Evolutionary conservation across 1,140 invertebrate species (phyloP).

Genomic region (Cryptotermes secundus): DNA sequence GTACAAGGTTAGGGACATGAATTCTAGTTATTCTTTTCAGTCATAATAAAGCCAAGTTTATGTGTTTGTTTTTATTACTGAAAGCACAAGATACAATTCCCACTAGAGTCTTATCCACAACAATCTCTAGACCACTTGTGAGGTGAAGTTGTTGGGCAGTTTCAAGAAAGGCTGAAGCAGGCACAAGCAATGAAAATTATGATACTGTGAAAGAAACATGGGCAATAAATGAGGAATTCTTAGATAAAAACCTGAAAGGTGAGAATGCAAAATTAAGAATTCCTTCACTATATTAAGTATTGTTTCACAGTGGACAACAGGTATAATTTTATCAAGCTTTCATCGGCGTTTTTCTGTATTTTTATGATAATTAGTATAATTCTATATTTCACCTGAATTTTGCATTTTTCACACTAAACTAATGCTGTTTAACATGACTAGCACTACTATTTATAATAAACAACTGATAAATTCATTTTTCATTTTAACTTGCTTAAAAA

Average conservation of each 20-base stretch:
- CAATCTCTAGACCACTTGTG: conserved; percentile 5
- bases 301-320: neutral
- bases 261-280: neutral
- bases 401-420: neutral
- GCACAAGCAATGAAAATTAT: neutral
- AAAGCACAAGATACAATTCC: conserved; percentile 7
- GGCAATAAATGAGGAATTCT: neutral
- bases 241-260: neutral
- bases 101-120: neutral
- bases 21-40: neutral
- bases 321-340: conserved; percentile 1
- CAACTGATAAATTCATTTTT: neutral
- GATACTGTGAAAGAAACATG: neutral
- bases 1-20: too few species aligned
- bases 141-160: neutral
- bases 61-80: neutral
- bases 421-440: conserved; percentile 2
- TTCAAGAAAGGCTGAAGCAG: neutral
- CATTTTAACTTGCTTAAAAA: conserved; percentile 9
- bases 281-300: neutral
- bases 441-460: neutral
- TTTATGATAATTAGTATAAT: neutral
- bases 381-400: neutral
- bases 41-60: neutral
- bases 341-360: neutral